These are phyloP conservation scores for Apis dorsata DNA, from an alignment of 1,140 invertebrate species.

Conservation along the genomic window DNA sequence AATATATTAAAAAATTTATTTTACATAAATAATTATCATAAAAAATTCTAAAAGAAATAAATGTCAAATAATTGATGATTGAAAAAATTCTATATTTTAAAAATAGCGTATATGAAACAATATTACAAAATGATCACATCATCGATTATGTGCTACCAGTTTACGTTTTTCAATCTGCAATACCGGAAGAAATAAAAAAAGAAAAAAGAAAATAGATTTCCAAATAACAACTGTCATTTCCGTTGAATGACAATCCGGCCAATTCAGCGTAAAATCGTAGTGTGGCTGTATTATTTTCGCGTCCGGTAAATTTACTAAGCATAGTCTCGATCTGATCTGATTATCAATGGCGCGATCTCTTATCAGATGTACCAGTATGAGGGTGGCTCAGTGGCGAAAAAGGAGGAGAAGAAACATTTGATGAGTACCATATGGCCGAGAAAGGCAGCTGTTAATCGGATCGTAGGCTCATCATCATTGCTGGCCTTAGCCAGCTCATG, in stretches of 20 bases:
- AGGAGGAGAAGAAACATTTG: constrained; percentile 33
- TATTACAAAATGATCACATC: background rate
- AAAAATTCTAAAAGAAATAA: no score
- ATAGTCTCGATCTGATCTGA: constrained; percentile 3
- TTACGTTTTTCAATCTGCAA: background rate
- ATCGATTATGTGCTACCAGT: background rate
- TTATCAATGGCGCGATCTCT: constrained; percentile 70
- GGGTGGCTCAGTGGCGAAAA: constrained; percentile 26
- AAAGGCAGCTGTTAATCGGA: constrained; percentile 70
- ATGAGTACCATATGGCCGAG: constrained; percentile 68
- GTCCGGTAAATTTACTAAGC: constrained; percentile 38
- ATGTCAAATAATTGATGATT: no score
- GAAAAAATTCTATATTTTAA: no score
- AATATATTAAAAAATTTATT: no score
- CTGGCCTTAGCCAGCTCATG: constrained; percentile 59
- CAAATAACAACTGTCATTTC: constrained; percentile 30
- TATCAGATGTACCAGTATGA: constrained; percentile 63
- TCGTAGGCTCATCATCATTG: constrained; percentile 66
- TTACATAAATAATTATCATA: no score
- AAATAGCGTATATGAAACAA: background rate
- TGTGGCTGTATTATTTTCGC: background rate
- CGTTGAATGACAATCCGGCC: constrained; percentile 2
- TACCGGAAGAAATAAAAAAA: background rate
- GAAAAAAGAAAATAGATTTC: background rate
- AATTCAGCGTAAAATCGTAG: constrained; percentile 13